Evolutionary conservation across 2,797 vertebrate genomes (phyloP).

Genomic region (Geotrypetes seraphini): DNA sequence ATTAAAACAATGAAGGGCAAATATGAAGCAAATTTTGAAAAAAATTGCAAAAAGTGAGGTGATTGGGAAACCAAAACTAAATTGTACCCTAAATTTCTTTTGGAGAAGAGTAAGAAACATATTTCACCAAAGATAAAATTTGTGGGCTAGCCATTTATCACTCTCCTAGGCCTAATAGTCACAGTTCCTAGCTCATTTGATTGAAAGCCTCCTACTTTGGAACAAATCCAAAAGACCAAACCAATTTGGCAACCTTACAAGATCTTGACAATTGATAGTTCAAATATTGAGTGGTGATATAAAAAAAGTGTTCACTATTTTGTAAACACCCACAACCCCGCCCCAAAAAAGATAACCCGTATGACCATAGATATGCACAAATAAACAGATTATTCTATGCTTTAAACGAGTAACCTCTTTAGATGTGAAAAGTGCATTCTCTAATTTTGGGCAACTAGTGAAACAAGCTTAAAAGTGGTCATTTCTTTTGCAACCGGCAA

Average conservation of each 20-base stretch:
- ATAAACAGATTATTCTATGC: neutral
- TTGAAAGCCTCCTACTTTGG: conserved; percentile 36
- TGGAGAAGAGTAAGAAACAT: conserved; percentile 13
- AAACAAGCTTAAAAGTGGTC: no score
- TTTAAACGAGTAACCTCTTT: no score
- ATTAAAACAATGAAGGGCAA: no score
- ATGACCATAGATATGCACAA: neutral
- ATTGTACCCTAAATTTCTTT: conserved; percentile 19
- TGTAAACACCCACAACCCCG: no score
- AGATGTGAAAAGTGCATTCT: no score
- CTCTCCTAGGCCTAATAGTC: conserved; percentile 31
- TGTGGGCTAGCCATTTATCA: conserved; percentile 33
- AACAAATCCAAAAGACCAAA: conserved; percentile 23
- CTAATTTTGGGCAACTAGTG: no score
- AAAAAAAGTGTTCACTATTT: conserved; percentile 16
- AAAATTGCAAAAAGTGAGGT: no score
- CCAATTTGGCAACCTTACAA: conserved; percentile 26
- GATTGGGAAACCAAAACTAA: conserved; percentile 15
- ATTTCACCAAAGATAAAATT: conserved; percentile 37
- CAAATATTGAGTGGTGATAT: conserved; percentile 26
- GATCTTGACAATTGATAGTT: conserved; percentile 29
- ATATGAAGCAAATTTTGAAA: no score
- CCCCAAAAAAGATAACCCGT: conserved; percentile 4
- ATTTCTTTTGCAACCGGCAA: no score
- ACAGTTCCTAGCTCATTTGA: conserved; percentile 24